Evolutionary conservation across 1,140 invertebrate species (phyloP), one percentile per base, ranked within the genome.

Genomic region (Oryctes rhinoceros): DNA sequence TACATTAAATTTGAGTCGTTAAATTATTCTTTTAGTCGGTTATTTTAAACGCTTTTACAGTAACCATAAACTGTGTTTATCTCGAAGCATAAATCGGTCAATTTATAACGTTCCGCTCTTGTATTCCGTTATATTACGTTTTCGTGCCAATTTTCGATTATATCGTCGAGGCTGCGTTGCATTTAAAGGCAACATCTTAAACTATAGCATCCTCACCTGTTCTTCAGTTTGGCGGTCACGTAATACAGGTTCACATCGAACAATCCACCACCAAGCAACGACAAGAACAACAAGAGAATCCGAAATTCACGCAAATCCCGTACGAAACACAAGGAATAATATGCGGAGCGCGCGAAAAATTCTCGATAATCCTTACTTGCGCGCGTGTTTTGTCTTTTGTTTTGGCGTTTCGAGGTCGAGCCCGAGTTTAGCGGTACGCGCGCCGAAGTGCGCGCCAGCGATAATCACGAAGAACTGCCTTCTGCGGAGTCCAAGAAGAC

Each of bases 401-500:
- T 59, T 59, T 59, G 39, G 15, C 15, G 53, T 59, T 59, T 59
- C 53, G 53, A 59, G 53, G 53, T 15, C 53, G 18, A n/a, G 53
- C 6, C 5, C 7, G 15, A 18, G 18, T 59, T n/a, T 59, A 59
- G 53, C 13, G 18, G 53, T 59, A 59, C 18, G 53, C 18, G 53
- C 53, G 53, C 7, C 53, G 53, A 59, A 59, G 53, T 15, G 53
- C n/a, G 53, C 53, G 53, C 53, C n/a, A n/a, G 15, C 53, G 18
- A 59, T 59, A 59, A 59, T 59, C 53, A 59, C 53, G 53, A 59
- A 59, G 53, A 59, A 59, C 53, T 59, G 53, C 53, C 53, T 59
- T 59, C 53, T 59, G 13, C 53, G 53, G 53, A 59, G 53, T 59
- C 53, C 15, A 15, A n/a, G 53, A 59, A 59, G 53, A 59, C 53